These are phyloP conservation scores for Aleiodes alternator DNA, from an alignment of 2,888 invertebrate genomes.

Conservation along the genomic window DNA sequence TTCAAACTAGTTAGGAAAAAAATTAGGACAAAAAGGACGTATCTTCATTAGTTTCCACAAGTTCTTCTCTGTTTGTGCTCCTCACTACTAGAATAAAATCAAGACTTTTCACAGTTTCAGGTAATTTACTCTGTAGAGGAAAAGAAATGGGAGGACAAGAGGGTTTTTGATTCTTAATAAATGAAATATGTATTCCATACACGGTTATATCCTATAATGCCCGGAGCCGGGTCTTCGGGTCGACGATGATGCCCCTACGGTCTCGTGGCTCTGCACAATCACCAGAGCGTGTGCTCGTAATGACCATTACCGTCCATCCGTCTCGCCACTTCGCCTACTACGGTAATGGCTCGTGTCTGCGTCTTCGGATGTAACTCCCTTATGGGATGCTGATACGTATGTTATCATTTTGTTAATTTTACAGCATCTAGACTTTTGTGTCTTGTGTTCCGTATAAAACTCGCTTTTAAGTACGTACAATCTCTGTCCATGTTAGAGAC, in stretches of 20 bases:
- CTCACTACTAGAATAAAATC: no score
- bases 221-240: conserved; percentile 72
- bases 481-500: neutral
- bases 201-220: conserved; percentile 44
- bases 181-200: conserved; percentile 57
- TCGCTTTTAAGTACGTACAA: no score
- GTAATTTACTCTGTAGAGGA: no score
- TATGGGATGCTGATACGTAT: conserved; percentile 46
- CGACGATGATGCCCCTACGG: conserved; percentile 74
- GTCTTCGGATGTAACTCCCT: conserved; percentile 43
- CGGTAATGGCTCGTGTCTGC: conserved; percentile 72
- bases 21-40: no score
- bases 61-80: no score
- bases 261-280: conserved; percentile 73
- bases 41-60: no score
- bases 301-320: conserved; percentile 74
- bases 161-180: conserved; percentile 61
- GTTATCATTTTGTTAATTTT: conserved; percentile 17
- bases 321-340: conserved; percentile 70
- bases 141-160: no score
- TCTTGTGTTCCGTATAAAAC: neutral
- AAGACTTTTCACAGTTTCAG: no score
- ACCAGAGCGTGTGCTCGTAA: conserved; percentile 73
- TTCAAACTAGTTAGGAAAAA: no score
- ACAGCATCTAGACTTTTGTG: neutral